These are phyloP conservation scores for Laupala kohalensis DNA, from an alignment of 1,140 invertebrate species.

Conservation along the genomic window DNA sequence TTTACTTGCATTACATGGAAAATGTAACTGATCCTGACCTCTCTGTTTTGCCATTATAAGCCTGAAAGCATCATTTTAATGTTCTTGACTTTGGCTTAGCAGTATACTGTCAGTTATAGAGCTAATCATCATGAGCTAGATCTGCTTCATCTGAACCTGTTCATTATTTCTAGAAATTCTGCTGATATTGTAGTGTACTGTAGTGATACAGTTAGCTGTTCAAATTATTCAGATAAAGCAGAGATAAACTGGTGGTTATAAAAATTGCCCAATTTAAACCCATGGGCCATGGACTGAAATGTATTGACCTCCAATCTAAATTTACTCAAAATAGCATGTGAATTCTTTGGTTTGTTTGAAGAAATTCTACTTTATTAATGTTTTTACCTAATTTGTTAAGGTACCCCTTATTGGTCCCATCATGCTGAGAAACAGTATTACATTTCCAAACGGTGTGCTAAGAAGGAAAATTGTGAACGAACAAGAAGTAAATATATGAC, in stretches of 20 bases:
- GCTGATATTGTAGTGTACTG: too few species aligned
- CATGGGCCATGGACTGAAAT: neutral
- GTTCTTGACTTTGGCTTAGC: too few species aligned
- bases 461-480: slow-evolving; percentile 60
- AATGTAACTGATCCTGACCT: neutral
- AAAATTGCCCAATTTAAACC: neutral
- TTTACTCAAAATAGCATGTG: neutral
- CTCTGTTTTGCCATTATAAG: too few species aligned
- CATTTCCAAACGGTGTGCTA: slow-evolving; percentile 82
- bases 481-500: slow-evolving; percentile 52
- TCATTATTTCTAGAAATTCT: too few species aligned
- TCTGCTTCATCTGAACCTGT: too few species aligned
- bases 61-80: too few species aligned
- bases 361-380: neutral
- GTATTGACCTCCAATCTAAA: neutral
- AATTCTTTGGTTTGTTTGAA: neutral
- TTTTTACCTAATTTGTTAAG: slow-evolving; percentile 30
- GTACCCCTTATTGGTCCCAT: slow-evolving; percentile 86
- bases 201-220: too few species aligned
- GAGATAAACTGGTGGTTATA: too few species aligned
- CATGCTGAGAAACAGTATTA: slow-evolving; percentile 89
- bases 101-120: too few species aligned
- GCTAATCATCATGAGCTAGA: too few species aligned
- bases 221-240: too few species aligned
- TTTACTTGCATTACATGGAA: neutral